Percentiles rank a stretch among this genome's conserved stretches.
These are phyloP conservation scores for Toxotes jaculatrix DNA, from an alignment of 2,113 vertebrate genomes.

Conservation along the genomic window DNA sequence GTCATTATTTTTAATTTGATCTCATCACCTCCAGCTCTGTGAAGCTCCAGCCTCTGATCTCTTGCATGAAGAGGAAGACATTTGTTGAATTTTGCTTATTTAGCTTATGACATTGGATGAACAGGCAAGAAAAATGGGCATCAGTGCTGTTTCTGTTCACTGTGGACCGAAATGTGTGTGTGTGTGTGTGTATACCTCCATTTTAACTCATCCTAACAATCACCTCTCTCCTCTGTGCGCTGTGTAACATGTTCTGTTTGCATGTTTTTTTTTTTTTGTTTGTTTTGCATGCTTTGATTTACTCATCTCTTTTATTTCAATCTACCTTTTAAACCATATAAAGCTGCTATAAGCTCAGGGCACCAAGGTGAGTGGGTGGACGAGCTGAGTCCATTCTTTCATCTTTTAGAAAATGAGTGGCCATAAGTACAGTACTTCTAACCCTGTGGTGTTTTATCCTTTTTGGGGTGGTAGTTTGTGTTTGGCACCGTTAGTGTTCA, in stretches of 20 bases:
- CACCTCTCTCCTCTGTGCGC: neutral
- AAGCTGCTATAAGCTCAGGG: slow-evolving; percentile 83
- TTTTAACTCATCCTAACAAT: neutral
- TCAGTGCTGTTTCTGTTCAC: neutral
- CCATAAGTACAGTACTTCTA: neutral
- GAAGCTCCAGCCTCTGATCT: neutral
- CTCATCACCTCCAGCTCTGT: neutral
- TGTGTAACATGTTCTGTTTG: slow-evolving; percentile 4
- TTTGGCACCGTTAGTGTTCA: neutral
- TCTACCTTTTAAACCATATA: slow-evolving; percentile 69
- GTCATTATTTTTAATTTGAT: too few relatives aligned
- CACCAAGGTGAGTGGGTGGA: slow-evolving; percentile 78
- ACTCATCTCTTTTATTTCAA: slow-evolving; percentile 74
- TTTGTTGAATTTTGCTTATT: neutral
- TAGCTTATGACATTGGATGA: neutral
- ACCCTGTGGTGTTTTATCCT: neutral
- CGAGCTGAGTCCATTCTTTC: slow-evolving; percentile 26
- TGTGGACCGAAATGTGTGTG: neutral
- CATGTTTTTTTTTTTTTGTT: neutral
- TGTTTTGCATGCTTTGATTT: slow-evolving; percentile 75
- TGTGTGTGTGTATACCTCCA: slow-evolving; percentile 12
- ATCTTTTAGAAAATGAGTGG: slow-evolving; percentile 14
- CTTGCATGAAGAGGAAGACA: neutral
- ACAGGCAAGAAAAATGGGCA: neutral
- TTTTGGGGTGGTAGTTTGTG: neutral